Conservation (phyloP, 2,888 invertebrate genomes). For the Heliothis peltigera region DNA sequence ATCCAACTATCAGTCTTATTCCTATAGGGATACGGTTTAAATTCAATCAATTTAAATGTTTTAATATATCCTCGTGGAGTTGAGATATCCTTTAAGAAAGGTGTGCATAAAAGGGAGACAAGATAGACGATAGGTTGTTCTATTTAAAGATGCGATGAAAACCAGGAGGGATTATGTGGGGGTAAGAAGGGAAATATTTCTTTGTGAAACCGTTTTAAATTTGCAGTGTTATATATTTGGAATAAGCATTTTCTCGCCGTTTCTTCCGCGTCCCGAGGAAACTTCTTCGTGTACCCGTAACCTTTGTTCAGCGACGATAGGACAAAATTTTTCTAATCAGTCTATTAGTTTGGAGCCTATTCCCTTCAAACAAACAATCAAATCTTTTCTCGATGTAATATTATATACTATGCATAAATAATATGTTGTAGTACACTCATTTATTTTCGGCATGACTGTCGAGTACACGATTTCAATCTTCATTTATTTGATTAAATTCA, state of each 20-base stretch:
- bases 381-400: too few species aligned
- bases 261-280: too few species aligned
- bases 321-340: too few species aligned
- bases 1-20: slow-evolving; percentile 8
- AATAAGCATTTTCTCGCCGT: too few species aligned
- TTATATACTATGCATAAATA: too few species aligned
- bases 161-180: slow-evolving; percentile 17
- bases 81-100: slow-evolving; percentile 20
- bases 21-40: slow-evolving; percentile 5
- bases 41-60: slow-evolving; percentile 1
- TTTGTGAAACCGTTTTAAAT: not conserved
- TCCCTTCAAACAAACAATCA: too few species aligned
- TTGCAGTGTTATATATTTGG: not conserved
- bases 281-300: too few species aligned
- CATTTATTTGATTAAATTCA: not conserved
- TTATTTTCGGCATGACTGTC: too few species aligned
- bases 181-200: slow-evolving; percentile 19
- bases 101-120: slow-evolving; percentile 19
- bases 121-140: slow-evolving; percentile 26
- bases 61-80: slow-evolving; percentile 3
- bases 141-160: slow-evolving; percentile 38
- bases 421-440: too few species aligned
- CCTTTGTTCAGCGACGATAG: too few species aligned
- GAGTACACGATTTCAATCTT: not conserved
- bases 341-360: too few species aligned